A percentile compares a stretch with the other conserved stretches of the same genome.
Conservation (phyloP, 2,797 vertebrate species). For the Pipistrellus nathusii region DNA sequence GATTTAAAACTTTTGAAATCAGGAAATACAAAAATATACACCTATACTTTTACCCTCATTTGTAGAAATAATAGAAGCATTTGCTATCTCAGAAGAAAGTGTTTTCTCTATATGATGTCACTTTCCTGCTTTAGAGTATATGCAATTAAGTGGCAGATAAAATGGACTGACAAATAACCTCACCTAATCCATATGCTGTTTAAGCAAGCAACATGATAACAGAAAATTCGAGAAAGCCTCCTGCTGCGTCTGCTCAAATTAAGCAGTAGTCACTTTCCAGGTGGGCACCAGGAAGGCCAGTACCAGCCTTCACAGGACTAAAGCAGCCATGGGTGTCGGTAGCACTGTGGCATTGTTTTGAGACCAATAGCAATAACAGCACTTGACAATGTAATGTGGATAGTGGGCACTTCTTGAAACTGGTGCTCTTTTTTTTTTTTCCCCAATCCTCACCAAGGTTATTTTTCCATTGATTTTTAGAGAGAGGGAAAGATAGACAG, state of each 20-base stretch:
- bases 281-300: not conserved
- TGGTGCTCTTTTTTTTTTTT: not conserved
- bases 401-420: conserved; percentile 32
- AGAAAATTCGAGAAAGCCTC: not conserved
- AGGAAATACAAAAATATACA: conserved; percentile 17
- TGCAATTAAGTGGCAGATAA: not conserved
- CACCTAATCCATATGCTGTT: not conserved
- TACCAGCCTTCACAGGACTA: not conserved
- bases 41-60: not conserved
- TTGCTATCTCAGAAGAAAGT: conserved; percentile 7
- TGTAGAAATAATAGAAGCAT: conserved; percentile 30
- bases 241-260: not conserved
- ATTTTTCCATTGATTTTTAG: not conserved
- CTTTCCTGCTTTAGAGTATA: conserved; percentile 42
- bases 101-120: not conserved
- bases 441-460: not conserved
- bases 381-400: not conserved
- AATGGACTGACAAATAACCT: not conserved
- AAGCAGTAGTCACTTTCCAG: not conserved
- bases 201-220: not conserved
- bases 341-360: not conserved
- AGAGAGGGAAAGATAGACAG: not conserved
- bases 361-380: not conserved
- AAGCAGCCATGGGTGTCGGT: not conserved
- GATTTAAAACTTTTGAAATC: conserved; percentile 16